phyloP scores from a whole-genome alignment of 1,140 invertebrate species.

The Euura saliciscinereae region DNA sequence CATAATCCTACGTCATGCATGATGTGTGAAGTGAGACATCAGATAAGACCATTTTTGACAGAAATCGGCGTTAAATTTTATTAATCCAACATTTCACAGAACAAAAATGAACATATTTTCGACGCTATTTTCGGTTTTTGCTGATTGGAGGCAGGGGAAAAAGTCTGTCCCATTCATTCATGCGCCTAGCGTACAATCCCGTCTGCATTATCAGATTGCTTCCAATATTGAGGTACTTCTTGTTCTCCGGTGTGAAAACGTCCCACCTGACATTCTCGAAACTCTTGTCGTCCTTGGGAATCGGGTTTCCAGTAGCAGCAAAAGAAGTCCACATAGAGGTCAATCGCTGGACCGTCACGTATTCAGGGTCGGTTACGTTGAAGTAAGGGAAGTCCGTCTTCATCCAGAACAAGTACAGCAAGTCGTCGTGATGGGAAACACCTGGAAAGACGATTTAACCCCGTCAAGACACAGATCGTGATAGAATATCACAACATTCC shows the following conservation, averaged over 20 bases:
- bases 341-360: constrained; percentile 41
- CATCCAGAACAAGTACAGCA: constrained; percentile 67
- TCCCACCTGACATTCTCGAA: constrained; percentile 61
- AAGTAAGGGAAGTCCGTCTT: constrained; percentile 47
- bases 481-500: no score
- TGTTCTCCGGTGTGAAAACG: constrained; percentile 54
- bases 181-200: constrained; percentile 60
- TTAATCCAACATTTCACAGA: no score
- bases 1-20: no score
- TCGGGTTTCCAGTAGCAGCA: constrained; percentile 47
- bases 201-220: constrained; percentile 52
- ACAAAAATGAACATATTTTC: no score
- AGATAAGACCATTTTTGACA: no score
- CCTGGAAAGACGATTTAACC: constrained; percentile 45
- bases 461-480: no score
- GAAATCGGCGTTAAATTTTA: no score
- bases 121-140: no score
- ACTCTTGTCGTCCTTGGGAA: constrained; percentile 27
- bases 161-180: constrained; percentile 63
- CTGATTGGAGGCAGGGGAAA: no score
- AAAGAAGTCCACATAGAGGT: constrained; percentile 52
- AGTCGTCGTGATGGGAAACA: constrained; percentile 66
- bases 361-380: constrained; percentile 38
- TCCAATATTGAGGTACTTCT: constrained; percentile 64
- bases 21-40: no score